Base-by-base conservation (phyloP, 1,140 invertebrate genomes). In the Coboldia fuscipes region DNA sequence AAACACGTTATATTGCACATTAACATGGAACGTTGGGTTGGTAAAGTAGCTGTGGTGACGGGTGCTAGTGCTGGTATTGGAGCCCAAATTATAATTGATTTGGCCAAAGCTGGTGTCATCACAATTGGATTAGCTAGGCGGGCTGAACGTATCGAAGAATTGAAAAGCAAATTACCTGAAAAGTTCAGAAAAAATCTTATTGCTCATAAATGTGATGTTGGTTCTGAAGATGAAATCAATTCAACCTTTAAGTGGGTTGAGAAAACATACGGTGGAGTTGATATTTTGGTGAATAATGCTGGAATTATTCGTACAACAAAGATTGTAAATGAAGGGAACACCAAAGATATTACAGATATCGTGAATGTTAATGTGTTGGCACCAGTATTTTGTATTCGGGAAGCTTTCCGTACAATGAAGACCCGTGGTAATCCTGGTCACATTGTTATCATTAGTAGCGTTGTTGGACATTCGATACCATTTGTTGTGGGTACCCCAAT, bases 161-260 rank as follows among this genome's bases (percentile, higher is more conserved):
- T n/a, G n/a, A n/a, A n/a, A n/a, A n/a, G n/a, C n/a, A n/a, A n/a
- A n/a, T n/a, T n/a, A n/a, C n/a, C n/a, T n/a, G n/a, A n/a, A n/a
- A n/a, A n/a, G n/a, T n/a, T n/a, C n/a, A n/a, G n/a, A n/a, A n/a
- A n/a, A n/a, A n/a, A n/a, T n/a, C n/a, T n/a, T n/a, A n/a, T n/a
- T n/a, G n/a, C n/a, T n/a, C n/a, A n/a, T n/a, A 57, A 65, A 45
- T 78, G 75, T 47, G 77, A 83, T 50, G 54, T 82, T 2, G 56
- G 60, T 1, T 61, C 70, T 20, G 61, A 70, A 34, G 50, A 54
- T 0, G 64, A 77, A n/a, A 63, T 81, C 10, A 46, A 60, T n/a
- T 46, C 51, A 6, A 65, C 72, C 32, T 79, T 77, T 45, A 51
- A 62, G 27, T 63, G 59, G 51, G 61, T 71, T 3, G 50, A 65